Evolutionary conservation across 2,888 invertebrate genomes (phyloP).

Genomic region (Lasius fuliginosus): DNA sequence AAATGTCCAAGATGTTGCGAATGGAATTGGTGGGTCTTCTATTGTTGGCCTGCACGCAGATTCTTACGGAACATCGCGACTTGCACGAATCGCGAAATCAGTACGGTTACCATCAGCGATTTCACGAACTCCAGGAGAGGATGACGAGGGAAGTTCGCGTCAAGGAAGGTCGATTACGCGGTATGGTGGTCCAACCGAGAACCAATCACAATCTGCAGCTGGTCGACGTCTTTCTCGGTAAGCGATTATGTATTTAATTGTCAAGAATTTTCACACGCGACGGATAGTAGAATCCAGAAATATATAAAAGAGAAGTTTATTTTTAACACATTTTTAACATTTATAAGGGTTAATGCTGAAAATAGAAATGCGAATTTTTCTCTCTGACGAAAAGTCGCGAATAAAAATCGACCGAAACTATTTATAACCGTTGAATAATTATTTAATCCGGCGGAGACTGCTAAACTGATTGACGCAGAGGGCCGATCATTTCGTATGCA

Average conservation of each 20-base stretch:
- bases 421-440: conserved; percentile 1
- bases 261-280: not conserved
- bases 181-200: conserved; percentile 90
- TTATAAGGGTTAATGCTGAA: not conserved
- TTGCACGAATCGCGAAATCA: conserved; percentile 76
- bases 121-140: conserved; percentile 82
- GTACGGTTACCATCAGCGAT: conserved; percentile 74
- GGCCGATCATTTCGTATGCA: conserved; percentile 27
- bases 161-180: conserved; percentile 91
- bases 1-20: conserved; percentile 81
- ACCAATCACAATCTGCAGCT: conserved; percentile 89
- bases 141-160: conserved; percentile 88
- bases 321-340: too few relatives aligned
- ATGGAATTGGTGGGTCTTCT: conserved; percentile 81
- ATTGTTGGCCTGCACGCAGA: conserved; percentile 82
- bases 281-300: not conserved
- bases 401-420: not conserved
- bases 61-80: conserved; percentile 82
- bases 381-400: not conserved
- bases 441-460: not conserved
- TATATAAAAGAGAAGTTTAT: too few relatives aligned
- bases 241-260: conserved; percentile 54
- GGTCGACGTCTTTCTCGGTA: conserved; percentile 91
- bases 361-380: not conserved
- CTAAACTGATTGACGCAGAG: conserved; percentile 23